Evolutionary conservation across 2,888 invertebrate genomes (phyloP), one percentile per base, ranked within the genome.

Genomic region (Amorpha juglandis): DNA sequence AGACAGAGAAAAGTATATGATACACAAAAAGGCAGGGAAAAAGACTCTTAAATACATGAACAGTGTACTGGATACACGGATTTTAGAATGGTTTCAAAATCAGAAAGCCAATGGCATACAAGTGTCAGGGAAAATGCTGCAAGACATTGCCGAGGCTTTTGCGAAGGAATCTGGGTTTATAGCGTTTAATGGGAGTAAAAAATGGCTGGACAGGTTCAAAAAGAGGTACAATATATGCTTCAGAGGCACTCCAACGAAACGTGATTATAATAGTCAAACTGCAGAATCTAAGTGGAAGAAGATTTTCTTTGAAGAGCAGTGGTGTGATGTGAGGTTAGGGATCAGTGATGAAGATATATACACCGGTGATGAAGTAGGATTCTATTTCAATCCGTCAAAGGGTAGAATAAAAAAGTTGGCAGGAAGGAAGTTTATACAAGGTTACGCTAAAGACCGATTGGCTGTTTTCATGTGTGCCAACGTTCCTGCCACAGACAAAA

Each of bases 161-260:
- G 85, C 84, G 0, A 83, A 80, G 48, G 84, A 84, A 27, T 72
- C 75, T 14, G 84, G 84, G 0, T 83, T 82, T 47, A 75, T 83
- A 0, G 77, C 81, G 0, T 86, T 86, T 45, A 82, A 85, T 64
- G 84, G 84, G 1, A 83, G 82, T 35, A 80, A 78, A 19, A 86
- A 86, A 72, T 86, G 86, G 86, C 62, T 86, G 6, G 86, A 86
- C 51, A 70, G 85, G 9, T 86, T 86, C 38, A 86, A 86, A 42
- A 78, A 79, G 6, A 73, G 79, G 42, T 81, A 85, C 52, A 81
- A 78, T 45, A 84, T 86, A 45, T 70, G 73, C 0, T 66, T 84
- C 0, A 71, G 80, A 67, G 75, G 76, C 0, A 73, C 73, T 0
- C 74, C 77, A 0, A 68, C 69, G 16, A 81, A 77, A 53, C 69